Conservation (phyloP, 2,113 vertebrate species). For the Lagenorhynchus albirostris region DNA sequence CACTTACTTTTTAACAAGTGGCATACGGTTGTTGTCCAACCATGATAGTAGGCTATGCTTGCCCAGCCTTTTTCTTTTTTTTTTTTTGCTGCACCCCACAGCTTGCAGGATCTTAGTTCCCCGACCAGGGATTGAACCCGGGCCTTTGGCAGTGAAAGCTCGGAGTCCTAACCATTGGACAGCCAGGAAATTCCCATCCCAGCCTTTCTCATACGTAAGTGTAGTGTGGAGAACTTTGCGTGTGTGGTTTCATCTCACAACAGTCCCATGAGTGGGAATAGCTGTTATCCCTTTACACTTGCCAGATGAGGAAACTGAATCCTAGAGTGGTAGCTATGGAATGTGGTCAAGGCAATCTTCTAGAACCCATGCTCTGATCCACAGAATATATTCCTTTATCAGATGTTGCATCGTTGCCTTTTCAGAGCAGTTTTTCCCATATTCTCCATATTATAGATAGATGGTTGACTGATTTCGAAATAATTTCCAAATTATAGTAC, state of each 20-base stretch:
- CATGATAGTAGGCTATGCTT: background rate
- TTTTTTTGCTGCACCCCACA: background rate
- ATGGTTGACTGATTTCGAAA: background rate
- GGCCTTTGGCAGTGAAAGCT: background rate
- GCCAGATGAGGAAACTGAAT: background rate
- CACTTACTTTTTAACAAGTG: no score
- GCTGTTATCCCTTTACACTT: background rate
- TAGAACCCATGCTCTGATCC: background rate
- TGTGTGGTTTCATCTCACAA: background rate
- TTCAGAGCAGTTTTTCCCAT: background rate
- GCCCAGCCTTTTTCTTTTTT: background rate
- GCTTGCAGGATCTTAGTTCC: background rate
- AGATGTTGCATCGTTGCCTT: background rate
- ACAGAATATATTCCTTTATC: background rate
- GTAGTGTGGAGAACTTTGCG: background rate
- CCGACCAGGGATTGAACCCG: background rate
- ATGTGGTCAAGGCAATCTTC: background rate
- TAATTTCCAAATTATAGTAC: background rate
- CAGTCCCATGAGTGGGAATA: background rate
- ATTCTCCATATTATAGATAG: background rate
- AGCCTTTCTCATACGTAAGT: fast-evolving
- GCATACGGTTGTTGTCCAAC: background rate
- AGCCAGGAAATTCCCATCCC: background rate
- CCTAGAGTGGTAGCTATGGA: background rate
- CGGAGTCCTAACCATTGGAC: background rate